A percentile compares a stretch with the other conserved stretches of the same genome.
phyloP scores from a whole-genome alignment of 2,113 vertebrate genomes.

The Campylomormyrus tamandua region DNA sequence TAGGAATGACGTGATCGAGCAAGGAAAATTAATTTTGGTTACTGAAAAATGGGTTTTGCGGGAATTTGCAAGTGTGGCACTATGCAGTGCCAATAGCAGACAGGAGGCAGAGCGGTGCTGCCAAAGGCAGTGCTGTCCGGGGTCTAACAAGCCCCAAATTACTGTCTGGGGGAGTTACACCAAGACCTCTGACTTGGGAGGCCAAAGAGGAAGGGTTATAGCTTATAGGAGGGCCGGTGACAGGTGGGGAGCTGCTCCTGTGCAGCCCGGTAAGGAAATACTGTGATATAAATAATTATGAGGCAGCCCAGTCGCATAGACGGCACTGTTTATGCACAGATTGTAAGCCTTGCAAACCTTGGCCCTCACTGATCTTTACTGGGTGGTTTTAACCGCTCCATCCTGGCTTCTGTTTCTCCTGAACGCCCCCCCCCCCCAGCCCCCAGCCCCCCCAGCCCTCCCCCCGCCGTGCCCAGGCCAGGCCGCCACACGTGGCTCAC shows the following conservation, averaged over 20 bases:
- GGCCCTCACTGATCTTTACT: not conserved
- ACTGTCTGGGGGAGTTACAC: not conserved
- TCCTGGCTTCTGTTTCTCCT: not conserved
- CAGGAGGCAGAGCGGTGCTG: not conserved
- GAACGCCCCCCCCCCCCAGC: too few relatives aligned
- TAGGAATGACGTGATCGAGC: not conserved
- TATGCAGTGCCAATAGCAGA: not conserved
- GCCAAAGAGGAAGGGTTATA: not conserved
- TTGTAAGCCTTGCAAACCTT: not conserved
- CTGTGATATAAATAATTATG: not conserved
- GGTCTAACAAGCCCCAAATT: not conserved
- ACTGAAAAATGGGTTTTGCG: not conserved
- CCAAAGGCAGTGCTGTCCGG: not conserved
- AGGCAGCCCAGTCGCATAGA: not conserved
- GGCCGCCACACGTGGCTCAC: not conserved
- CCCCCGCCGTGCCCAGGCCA: not conserved
- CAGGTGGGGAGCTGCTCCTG: not conserved
- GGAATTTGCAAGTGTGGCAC: not conserved
- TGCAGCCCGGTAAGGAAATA: not conserved
- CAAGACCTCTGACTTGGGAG: not conserved
- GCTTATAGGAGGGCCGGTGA: not conserved
- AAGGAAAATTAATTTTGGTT: slow-evolving; percentile 12
- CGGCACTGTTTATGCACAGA: not conserved
- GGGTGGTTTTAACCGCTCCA: not conserved
- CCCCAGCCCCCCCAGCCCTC: too few relatives aligned